phyloP scores from a whole-genome alignment of 2,888 invertebrate genomes.

The Sinodicranocentrus sp. region DNA sequence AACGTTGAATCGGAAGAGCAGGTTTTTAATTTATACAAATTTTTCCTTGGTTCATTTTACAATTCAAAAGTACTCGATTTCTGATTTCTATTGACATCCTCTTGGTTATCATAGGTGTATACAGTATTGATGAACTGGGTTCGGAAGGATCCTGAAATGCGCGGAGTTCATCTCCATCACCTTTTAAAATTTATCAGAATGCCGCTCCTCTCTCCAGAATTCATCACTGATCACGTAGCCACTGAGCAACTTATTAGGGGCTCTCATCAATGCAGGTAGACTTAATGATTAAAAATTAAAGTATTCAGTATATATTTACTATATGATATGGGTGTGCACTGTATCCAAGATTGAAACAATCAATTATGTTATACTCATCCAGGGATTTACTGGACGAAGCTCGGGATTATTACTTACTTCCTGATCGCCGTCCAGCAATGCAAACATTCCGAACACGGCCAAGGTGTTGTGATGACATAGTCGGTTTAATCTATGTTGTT shows the following conservation, averaged over 20 bases:
- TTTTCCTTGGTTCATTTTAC: no score
- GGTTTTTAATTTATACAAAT: no score
- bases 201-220: conserved; percentile 89
- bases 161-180: conserved; percentile 83
- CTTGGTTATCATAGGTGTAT: conserved; percentile 88
- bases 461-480: conserved; percentile 85
- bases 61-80: no score
- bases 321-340: no score
- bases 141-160: conserved; percentile 82
- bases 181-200: conserved; percentile 87
- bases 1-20: conserved; percentile 88
- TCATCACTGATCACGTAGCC: conserved; percentile 88
- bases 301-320: no score
- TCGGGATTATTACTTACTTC: conserved; percentile 91
- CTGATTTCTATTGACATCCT: no score
- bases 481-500: conserved; percentile 91
- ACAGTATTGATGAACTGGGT: conserved; percentile 91
- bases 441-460: conserved; percentile 88
- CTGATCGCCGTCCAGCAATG: conserved; percentile 87
- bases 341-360: no score
- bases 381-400: conserved; percentile 92
- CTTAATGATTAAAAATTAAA: no score
- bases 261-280: conserved; percentile 88
- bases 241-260: conserved; percentile 87
- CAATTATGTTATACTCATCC: no score